Percentiles rank a stretch among this genome's conserved stretches.
These are phyloP conservation scores for Mobula birostris DNA, from an alignment of 2,113 vertebrate species.

Conservation along the genomic window DNA sequence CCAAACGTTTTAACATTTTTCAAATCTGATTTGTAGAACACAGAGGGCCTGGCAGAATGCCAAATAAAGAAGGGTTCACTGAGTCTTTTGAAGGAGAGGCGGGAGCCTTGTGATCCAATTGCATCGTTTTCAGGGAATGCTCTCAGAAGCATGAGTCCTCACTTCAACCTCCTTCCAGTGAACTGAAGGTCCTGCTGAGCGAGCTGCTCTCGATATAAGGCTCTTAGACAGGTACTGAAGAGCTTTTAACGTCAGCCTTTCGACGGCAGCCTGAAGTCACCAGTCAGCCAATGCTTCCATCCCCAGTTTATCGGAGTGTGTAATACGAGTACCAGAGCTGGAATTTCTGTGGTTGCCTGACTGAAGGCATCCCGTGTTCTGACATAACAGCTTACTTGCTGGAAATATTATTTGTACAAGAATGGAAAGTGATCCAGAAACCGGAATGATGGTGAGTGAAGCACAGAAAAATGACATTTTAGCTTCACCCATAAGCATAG, in stretches of 20 bases:
- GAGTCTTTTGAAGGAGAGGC: conserved; percentile 48
- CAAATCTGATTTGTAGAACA: conserved; percentile 39
- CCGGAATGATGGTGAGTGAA: conserved; percentile 49
- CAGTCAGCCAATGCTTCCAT: neutral
- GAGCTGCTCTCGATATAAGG: neutral
- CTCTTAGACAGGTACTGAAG: conserved; percentile 10
- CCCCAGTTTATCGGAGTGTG: neutral
- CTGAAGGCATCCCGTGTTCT: neutral
- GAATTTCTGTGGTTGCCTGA: neutral
- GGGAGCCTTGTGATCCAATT: conserved; percentile 38
- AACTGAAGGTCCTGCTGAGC: conserved; percentile 11
- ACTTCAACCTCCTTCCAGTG: conserved; percentile 14
- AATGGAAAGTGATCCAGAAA: conserved; percentile 63
- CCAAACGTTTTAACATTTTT: conserved; percentile 29
- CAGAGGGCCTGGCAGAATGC: conserved; percentile 44
- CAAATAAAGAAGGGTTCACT: conserved; percentile 53
- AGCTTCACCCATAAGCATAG: conserved; percentile 42
- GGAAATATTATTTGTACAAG: conserved; percentile 44
- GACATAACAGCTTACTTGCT: neutral
- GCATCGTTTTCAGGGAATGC: conserved; percentile 19
- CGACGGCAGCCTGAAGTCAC: neutral
- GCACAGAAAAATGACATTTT: conserved; percentile 45
- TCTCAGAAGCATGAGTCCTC: neutral
- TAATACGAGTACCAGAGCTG: conserved; percentile 10
- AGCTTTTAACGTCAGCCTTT: conserved; percentile 34